A percentile compares a stretch with the other conserved stretches of the same genome.
These are phyloP conservation scores for Lycodopsis pacificus DNA, from an alignment of 2,797 vertebrate species.

Conservation along the genomic window DNA sequence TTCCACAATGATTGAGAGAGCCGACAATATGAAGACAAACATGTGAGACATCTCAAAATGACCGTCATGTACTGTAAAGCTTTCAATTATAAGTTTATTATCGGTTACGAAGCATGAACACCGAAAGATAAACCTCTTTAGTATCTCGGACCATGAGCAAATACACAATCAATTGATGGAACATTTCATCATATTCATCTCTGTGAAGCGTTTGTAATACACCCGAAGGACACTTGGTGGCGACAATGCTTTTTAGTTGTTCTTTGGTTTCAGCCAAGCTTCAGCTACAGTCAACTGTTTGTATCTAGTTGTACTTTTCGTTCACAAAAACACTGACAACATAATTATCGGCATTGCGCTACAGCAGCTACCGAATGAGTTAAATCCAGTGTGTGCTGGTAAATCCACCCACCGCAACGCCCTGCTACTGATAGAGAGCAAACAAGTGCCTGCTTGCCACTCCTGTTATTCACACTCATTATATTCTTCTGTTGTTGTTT, in stretches of 20 bases:
- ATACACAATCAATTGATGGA: not conserved
- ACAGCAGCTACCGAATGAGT: not conserved
- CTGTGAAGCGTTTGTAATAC: slow-evolving; percentile 35
- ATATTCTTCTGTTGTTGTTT: slow-evolving; percentile 20
- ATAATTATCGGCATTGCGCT: not conserved
- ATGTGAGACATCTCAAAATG: not conserved
- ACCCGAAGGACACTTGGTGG: slow-evolving; percentile 53
- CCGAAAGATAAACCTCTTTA: not conserved
- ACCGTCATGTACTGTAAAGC: not conserved
- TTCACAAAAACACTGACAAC: not conserved
- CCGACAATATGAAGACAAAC: not conserved
- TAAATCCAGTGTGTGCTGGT: not conserved
- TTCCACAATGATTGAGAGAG: not conserved
- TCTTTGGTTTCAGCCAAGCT: not conserved
- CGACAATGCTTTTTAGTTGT: slow-evolving; percentile 11
- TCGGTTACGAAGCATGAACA: not conserved
- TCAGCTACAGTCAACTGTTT: not conserved
- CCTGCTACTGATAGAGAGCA: not conserved
- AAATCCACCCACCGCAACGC: not conserved
- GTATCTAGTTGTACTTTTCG: not conserved
- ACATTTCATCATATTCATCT: not conserved
- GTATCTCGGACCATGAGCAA: not conserved
- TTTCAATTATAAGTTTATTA: not conserved
- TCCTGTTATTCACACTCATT: slow-evolving; percentile 8
- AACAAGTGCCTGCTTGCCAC: slow-evolving; percentile 5